A percentile compares a stretch with the other conserved stretches of the same genome.
These are phyloP conservation scores for Spodoptera exigua DNA, from an alignment of 2,888 invertebrate species.

Conservation along the genomic window DNA sequence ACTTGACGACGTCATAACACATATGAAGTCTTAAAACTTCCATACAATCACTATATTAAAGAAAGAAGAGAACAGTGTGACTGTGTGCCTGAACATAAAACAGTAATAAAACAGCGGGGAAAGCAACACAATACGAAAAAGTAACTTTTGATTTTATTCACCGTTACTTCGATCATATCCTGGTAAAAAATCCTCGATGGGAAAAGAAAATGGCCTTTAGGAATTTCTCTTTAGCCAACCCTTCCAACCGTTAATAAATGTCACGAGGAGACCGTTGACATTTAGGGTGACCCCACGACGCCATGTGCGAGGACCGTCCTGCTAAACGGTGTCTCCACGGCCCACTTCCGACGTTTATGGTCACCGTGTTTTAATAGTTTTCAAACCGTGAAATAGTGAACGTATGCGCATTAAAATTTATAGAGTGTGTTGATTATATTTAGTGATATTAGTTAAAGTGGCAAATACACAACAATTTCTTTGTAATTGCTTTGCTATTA, in stretches of 20 bases:
- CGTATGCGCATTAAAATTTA: constrained; percentile 28
- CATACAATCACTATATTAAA: too few relatives aligned
- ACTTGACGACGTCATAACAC: too few relatives aligned
- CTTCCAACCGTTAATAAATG: constrained; percentile 86
- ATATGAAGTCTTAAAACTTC: too few relatives aligned
- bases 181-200: constrained; percentile 66
- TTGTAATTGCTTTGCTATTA: constrained; percentile 30
- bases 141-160: constrained; percentile 57
- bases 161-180: constrained; percentile 53
- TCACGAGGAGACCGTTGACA: constrained; percentile 76
- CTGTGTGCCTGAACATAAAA: too few relatives aligned
- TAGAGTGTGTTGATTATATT: constrained; percentile 31
- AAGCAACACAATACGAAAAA: constrained; percentile 17
- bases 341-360: constrained; percentile 67
- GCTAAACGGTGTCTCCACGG: constrained; percentile 65
- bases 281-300: constrained; percentile 64
- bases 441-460: constrained; percentile 27
- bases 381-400: constrained; percentile 41
- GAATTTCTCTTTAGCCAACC: constrained; percentile 77
- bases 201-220: constrained; percentile 72
- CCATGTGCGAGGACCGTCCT: constrained; percentile 62
- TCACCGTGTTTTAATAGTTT: constrained; percentile 55
- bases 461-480: constrained; percentile 36
- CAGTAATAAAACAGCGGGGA: not conserved
- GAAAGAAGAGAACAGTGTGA: too few relatives aligned